Base-by-base conservation (phyloP, 1,140 invertebrate species). In the Musca vetustissima region DNA sequence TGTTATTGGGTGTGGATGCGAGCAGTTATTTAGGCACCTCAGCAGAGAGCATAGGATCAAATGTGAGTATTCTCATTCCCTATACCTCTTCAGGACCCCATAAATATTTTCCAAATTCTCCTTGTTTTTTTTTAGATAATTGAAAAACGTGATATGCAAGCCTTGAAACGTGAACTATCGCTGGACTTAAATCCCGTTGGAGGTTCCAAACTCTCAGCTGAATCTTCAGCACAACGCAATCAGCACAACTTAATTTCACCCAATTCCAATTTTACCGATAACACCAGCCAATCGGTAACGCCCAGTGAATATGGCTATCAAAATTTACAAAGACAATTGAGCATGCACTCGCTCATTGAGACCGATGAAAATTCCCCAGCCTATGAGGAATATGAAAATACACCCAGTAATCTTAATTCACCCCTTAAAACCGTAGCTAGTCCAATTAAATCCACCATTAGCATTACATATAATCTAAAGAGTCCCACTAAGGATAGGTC, bases 381-480 rank as follows among this genome's bases (percentile, higher is more conserved):
- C 11, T 81, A 79, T 70, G 79, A 81, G 53, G 79, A 81, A 43
- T 81, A 76, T 25, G 79, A 81, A 19, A 78, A 77, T 68, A 79
- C 79, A 22, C 76, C 76, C 11, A 76, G 76, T 59, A 77, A 76
- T 69, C 57, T 73, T 13, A 36, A 70, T 25, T 72, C 73, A 47
- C 75, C 74, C 13, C 36, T 69, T 19, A 61, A 64, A n/a, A 19
- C 43, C 25, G 17, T 52, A 32, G 52, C 49, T 32, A 86, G 85
- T 68, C 87, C 87, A 0, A 76, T 88, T n/a, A 87, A 86, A 75
- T 89, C 88, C 0, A 90, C 89, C 0, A 89, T 90, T 9, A 90
- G 86, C 78, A 90, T 90, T n/a, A 89, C 87, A 2, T 90, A 89
- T 71, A 84, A 86, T 71, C 67, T 66, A 72, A 85, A 81, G 73